phyloP scores from a whole-genome alignment of 2,888 invertebrate species.

The Onthophagus sagittarius region DNA sequence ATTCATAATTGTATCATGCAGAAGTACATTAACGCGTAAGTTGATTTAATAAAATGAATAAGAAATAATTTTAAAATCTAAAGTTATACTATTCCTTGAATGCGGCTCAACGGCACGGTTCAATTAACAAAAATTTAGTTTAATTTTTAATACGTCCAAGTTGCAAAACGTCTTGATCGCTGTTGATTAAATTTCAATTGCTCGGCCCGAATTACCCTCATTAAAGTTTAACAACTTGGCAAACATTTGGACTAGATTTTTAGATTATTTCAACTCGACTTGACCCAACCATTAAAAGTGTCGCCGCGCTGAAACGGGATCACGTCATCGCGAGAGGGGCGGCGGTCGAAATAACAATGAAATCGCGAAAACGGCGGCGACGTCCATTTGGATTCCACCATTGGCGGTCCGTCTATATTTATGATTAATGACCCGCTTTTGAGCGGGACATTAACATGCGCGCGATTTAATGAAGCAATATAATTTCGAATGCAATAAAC shows the following conservation, averaged over 20 bases:
- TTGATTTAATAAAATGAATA: neutral
- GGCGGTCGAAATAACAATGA: neutral
- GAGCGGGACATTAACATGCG: slow-evolving; percentile 7
- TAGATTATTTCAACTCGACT: neutral
- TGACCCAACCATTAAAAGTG: neutral
- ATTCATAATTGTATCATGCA: neutral
- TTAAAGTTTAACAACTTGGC: neutral
- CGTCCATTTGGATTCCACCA: neutral
- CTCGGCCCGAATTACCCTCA: neutral
- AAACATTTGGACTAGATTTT: neutral
- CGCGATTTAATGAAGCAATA: slow-evolving; percentile 14
- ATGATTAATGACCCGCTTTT: slow-evolving; percentile 9
- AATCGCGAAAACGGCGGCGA: neutral
- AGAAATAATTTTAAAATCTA: neutral
- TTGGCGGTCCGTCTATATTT: slow-evolving; percentile 8
- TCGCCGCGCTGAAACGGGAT: neutral
- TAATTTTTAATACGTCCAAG: neutral
- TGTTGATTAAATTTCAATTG: neutral
- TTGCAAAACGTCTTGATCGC: neutral
- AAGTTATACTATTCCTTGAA: no score
- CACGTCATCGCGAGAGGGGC: neutral
- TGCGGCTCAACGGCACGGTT: no score
- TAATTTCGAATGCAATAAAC: slow-evolving; percentile 14
- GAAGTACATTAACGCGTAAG: neutral
- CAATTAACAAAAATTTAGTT: neutral